Evolutionary conservation across 2,113 vertebrate genomes (phyloP).

Genomic region (Neolamprologus kungweensis): DNA sequence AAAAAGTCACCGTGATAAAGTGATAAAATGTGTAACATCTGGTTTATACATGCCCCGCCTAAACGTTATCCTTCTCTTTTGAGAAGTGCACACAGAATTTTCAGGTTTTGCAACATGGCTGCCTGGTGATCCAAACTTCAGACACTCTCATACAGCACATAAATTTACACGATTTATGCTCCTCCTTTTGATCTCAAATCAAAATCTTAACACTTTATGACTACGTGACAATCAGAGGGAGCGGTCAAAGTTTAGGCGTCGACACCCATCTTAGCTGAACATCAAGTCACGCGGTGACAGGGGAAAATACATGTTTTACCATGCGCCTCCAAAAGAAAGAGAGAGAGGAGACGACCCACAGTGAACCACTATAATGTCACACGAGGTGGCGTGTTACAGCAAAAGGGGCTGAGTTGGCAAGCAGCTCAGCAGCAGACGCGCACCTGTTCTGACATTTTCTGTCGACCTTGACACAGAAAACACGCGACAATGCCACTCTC

Average conservation of each 20-base stretch:
- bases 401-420: conserved; percentile 70
- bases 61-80: conserved; percentile 9
- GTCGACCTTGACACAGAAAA: conserved; percentile 73
- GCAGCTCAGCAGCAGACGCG: conserved; percentile 65
- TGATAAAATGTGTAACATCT: conserved; percentile 1
- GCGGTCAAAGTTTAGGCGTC: conserved; percentile 4
- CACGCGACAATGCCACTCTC: conserved; percentile 67
- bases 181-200: not conserved
- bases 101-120: conserved; percentile 53
- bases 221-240: not conserved
- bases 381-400: conserved; percentile 54
- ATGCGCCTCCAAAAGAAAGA: not conserved
- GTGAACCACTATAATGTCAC: conserved; percentile 57
- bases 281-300: not conserved
- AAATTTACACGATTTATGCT: not conserved
- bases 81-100: conserved; percentile 21
- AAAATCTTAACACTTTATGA: not conserved
- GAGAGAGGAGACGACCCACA: conserved; percentile 19
- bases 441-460: conserved; percentile 78
- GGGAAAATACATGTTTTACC: conserved; percentile 9
- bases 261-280: not conserved
- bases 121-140: not conserved
- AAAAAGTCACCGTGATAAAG: not conserved
- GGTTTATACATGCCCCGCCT: not conserved
- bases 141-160: not conserved